Evolutionary conservation across 2,888 invertebrate species (phyloP).

Genomic region (Lumbricus terrestris): DNA sequence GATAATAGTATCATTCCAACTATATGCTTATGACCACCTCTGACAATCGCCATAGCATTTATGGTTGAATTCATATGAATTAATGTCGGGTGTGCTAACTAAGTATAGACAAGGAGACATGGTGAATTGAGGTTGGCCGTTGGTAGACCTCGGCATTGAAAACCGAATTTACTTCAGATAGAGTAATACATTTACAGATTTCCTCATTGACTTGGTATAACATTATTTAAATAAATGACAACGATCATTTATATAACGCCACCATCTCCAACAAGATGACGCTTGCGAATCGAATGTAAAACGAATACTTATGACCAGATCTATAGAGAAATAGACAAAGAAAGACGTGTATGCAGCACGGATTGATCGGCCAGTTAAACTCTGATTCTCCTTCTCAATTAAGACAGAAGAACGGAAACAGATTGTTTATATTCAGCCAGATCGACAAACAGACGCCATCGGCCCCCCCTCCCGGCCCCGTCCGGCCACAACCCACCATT

Average conservation of each 20-base stretch:
- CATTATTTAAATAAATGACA: neutral
- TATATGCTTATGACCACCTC: neutral
- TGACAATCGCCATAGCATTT: neutral
- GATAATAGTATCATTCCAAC: neutral
- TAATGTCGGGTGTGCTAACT: neutral
- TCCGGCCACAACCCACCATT: no score
- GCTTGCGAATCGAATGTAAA: neutral
- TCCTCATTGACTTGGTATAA: neutral
- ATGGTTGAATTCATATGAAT: neutral
- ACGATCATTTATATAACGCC: neutral
- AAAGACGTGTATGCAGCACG: neutral
- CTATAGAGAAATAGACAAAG: no score
- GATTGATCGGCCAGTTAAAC: neutral
- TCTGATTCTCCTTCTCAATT: neutral
- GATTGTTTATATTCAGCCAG: neutral
- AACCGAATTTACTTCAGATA: neutral
- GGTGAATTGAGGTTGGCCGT: neutral
- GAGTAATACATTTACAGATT: neutral
- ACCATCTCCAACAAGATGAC: neutral
- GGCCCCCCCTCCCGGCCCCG: no score
- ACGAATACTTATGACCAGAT: no score
- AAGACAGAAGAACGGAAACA: neutral
- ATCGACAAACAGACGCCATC: neutral
- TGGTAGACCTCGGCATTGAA: neutral
- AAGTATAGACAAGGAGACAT: neutral